Evolutionary conservation across 2,797 vertebrate genomes (phyloP).

Genomic region (Alcedo quadribrachys): DNA sequence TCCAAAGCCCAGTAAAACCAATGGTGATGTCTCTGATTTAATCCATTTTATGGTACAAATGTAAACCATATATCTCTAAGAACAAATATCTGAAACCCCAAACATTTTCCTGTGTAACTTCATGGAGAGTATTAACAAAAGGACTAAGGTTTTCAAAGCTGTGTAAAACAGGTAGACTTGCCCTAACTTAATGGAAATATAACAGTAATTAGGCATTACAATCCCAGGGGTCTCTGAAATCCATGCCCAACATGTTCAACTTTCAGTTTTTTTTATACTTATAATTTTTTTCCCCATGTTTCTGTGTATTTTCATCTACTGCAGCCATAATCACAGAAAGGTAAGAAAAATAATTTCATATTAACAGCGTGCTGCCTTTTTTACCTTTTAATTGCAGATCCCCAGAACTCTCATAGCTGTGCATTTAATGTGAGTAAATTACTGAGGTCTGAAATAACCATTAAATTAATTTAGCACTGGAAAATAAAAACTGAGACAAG

Average conservation of each 20-base stretch:
- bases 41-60: neutral
- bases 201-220: neutral
- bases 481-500: slow-evolving; percentile 9
- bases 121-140: neutral
- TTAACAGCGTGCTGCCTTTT: neutral
- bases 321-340: neutral
- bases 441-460: slow-evolving; percentile 5
- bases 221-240: neutral
- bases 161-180: neutral
- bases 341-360: neutral
- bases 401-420: neutral
- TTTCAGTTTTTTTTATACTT: neutral
- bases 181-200: neutral
- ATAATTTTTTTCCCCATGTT: neutral
- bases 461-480: slow-evolving; percentile 30
- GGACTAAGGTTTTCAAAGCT: neutral
- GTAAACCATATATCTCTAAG: neutral
- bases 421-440: neutral
- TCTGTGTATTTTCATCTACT: neutral
- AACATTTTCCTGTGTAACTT: neutral
- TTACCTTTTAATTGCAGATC: neutral
- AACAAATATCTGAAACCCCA: accelerated
- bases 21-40: neutral
- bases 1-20: neutral
- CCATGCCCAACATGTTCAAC: neutral